Conservation (phyloP, 1,140 invertebrate species). For the Lamellibrachia luymesi region DNA sequence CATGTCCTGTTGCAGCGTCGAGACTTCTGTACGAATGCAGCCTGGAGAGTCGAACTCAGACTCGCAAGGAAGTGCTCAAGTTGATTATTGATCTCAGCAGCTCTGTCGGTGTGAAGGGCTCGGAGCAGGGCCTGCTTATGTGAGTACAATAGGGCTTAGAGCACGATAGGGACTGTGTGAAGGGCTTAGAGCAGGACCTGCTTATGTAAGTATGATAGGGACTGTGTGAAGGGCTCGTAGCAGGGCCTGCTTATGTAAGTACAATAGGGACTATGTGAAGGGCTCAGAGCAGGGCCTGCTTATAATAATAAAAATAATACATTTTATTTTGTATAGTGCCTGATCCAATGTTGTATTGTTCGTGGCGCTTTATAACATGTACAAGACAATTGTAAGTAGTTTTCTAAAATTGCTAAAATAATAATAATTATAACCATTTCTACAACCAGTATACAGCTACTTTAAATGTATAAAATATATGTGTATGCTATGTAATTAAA, state of each 20-base stretch:
- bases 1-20: neutral
- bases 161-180: no score
- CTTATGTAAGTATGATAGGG: constrained; percentile 54
- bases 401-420: no score
- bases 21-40: constrained; percentile 40
- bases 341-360: no score
- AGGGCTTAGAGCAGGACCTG: constrained; percentile 60
- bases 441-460: no score
- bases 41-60: constrained; percentile 40
- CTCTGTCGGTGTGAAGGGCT: constrained; percentile 59
- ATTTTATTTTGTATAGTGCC: no score
- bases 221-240: constrained; percentile 58
- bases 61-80: constrained; percentile 60
- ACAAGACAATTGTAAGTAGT: no score
- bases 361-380: no score
- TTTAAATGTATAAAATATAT: no score
- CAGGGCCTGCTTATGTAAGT: constrained; percentile 52
- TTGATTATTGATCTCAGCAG: constrained; percentile 60
- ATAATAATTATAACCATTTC: no score
- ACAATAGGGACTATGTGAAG: neutral
- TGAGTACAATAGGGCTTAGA: constrained; percentile 37
- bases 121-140: constrained; percentile 63
- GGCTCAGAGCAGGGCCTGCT: no score
- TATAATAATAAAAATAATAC: no score
- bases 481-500: no score